Evolutionary conservation across 2,888 invertebrate species (phyloP), one percentile per base, ranked within the genome.

Genomic region (Orthosia gracilis): DNA sequence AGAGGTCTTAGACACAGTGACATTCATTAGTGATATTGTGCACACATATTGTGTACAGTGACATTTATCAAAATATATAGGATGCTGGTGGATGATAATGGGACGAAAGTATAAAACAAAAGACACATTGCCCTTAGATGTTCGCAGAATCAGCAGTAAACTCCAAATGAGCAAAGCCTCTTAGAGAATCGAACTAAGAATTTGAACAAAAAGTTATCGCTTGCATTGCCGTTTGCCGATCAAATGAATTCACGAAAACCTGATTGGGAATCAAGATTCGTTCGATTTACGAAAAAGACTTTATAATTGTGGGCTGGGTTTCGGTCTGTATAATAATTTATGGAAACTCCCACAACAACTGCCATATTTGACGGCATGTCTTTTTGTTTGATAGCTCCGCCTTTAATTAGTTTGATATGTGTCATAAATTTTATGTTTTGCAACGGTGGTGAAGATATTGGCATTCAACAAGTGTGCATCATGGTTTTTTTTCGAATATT

Each of bases 301-400:
- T 82, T 82, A 78, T 77, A 85, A 81, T 75, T 78, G 85, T 79
- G 76, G 81, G 81, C 66, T n/a, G 78, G 78, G 84, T 82, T 81
- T 78, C 45, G 54, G 12, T 15, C 49, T 58, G 68, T 55, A 69
- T 81, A 76, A 80, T 76, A 78, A 85, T 76, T 83, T 78, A 80
- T 76, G 76, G 76, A 73, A 74, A 85, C 84, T 68, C 84, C 83
- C 85, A 84, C 85, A 74, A 55, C 50, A 69, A 69, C 68, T 74
- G 62, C 84, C 83, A 81, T 84, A 64, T 79, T 84, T 47, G 70
- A 50, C 40, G 68, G 55, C 61, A 11, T 58, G 40, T 50, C 40
- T 77, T 73, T 84, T 69, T 74, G 57, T 70, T 69, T 73, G 55
- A 52, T 55, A 31, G 55, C 83, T 64, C 73, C 83, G 73, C 84